Evolutionary conservation across 2,797 vertebrate species (phyloP).

Genomic region (Mus caroli): DNA sequence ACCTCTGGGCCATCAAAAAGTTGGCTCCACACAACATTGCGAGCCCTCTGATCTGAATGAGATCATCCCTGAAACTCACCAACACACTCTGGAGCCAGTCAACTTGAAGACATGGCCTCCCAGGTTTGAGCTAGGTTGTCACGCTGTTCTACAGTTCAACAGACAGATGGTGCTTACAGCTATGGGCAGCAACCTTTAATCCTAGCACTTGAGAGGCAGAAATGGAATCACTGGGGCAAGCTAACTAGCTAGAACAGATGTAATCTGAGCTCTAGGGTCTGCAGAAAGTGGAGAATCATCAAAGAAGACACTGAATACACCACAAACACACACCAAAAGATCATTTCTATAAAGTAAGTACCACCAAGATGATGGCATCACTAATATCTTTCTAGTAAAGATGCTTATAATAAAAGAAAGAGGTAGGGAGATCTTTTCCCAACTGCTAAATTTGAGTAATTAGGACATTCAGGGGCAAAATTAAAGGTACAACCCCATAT

Average conservation of each 20-base stretch:
- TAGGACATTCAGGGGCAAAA: conserved; percentile 70
- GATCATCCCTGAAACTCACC: conserved; percentile 6
- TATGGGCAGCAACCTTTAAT: not conserved
- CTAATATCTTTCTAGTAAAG: not conserved
- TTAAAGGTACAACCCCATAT: conserved; percentile 42
- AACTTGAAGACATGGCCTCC: not conserved
- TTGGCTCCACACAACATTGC: not conserved
- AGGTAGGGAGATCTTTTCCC: not conserved
- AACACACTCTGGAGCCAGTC: not conserved
- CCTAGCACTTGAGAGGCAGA: not conserved
- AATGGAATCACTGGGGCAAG: not conserved
- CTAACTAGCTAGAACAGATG: not conserved
- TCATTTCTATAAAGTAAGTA: conserved; percentile 55
- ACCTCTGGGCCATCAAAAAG: conserved; percentile 14
- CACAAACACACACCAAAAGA: not conserved
- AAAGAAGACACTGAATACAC: not conserved
- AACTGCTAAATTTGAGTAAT: conserved; percentile 56
- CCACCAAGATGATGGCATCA: not conserved
- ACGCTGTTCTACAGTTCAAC: not conserved
- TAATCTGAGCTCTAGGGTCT: not conserved
- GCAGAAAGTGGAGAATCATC: not conserved
- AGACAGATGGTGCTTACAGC: not conserved
- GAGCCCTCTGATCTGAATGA: not conserved
- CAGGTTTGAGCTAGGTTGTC: not conserved
- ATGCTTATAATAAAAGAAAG: conserved; percentile 14